These are phyloP conservation scores for Pavo muticus DNA, from an alignment of 2,113 vertebrate species.

Conservation along the genomic window DNA sequence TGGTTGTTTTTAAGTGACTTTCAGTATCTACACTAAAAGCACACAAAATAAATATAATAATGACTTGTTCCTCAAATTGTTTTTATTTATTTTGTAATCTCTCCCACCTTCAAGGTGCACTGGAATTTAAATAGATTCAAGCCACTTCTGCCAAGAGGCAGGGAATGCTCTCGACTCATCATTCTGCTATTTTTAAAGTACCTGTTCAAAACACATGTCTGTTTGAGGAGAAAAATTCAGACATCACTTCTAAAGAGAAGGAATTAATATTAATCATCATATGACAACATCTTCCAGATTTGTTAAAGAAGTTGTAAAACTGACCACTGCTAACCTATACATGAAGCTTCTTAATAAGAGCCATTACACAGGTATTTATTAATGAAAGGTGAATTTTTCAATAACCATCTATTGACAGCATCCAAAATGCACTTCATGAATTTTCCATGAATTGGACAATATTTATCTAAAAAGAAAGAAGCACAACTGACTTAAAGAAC, in stretches of 20 bases:
- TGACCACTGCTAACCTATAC: neutral
- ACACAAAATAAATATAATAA: neutral
- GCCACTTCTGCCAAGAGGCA: neutral
- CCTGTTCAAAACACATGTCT: neutral
- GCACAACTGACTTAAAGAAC: neutral
- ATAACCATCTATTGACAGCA: neutral
- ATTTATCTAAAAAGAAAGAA: neutral
- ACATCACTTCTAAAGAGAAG: neutral
- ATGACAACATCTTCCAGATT: neutral
- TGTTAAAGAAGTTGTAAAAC: neutral
- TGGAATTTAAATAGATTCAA: neutral
- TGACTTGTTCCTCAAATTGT: neutral
- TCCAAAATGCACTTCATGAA: neutral
- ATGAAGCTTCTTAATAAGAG: neutral
- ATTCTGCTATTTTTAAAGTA: neutral
- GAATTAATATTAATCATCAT: neutral
- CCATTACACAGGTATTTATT: neutral
- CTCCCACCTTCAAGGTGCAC: neutral
- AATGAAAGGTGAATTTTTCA: neutral
- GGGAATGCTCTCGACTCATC: neutral
- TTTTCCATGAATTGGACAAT: neutral
- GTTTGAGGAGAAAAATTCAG: neutral
- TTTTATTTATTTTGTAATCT: neutral
- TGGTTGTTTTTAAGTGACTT: neutral
- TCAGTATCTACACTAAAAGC: neutral